phyloP scores from a whole-genome alignment of 2,797 vertebrate species.

The Toxotes lorentzi region DNA sequence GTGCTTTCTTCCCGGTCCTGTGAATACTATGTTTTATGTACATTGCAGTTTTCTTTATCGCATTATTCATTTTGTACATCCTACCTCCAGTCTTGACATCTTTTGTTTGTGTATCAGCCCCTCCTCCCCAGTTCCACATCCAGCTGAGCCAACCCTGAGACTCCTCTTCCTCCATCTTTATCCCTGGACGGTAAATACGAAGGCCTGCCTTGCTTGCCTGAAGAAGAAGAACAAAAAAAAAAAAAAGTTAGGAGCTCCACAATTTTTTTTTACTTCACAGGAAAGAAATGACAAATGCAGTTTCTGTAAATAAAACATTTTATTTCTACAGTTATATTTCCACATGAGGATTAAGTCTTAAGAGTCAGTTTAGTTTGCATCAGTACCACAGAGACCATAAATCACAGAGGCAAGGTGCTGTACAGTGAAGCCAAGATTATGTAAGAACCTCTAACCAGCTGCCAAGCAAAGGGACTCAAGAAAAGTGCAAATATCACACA shows the following conservation, averaged over 20 bases:
- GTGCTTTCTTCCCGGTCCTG: not conserved
- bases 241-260: not conserved
- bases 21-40: not conserved
- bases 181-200: constrained; percentile 91
- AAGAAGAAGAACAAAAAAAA: constrained; percentile 2
- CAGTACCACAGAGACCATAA: too few species aligned
- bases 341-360: not conserved
- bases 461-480: not conserved
- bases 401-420: not conserved
- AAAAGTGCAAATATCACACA: not conserved
- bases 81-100: constrained; percentile 90
- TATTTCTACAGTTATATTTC: not conserved
- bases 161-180: constrained; percentile 91
- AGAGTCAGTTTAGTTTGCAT: too few species aligned
- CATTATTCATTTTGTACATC: constrained; percentile 8
- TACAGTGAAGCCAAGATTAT: not conserved
- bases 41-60: not conserved
- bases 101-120: constrained; percentile 74
- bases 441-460: not conserved
- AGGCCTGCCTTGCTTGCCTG: constrained; percentile 93
- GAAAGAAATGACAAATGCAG: not conserved
- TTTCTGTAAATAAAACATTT: not conserved
- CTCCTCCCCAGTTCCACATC: constrained; percentile 93
- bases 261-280: not conserved
- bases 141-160: constrained; percentile 94